These are phyloP conservation scores for Drosophila neutralis DNA, from an alignment of 2,888 invertebrate species.

Conservation along the genomic window DNA sequence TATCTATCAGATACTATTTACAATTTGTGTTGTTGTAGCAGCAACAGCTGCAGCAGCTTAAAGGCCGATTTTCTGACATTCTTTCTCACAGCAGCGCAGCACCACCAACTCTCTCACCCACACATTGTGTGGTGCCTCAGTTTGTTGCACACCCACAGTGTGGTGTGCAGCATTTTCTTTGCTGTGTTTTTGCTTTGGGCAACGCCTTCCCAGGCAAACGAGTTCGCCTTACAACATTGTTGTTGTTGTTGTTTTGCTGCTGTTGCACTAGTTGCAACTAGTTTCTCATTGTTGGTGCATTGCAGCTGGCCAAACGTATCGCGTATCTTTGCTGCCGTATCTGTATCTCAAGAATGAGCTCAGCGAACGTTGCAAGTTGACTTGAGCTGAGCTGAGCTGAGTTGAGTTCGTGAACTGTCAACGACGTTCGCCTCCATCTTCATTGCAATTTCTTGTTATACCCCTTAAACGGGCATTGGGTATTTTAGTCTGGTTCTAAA, in stretches of 20 bases:
- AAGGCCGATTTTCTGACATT: slow-evolving; percentile 54
- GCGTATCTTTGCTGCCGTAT: slow-evolving; percentile 64
- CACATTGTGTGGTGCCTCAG: slow-evolving; percentile 30
- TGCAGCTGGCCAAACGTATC: slow-evolving; percentile 66
- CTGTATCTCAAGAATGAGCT: slow-evolving; percentile 70
- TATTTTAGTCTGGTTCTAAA: background rate
- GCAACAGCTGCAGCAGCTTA: slow-evolving; percentile 39
- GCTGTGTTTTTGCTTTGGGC: slow-evolving; percentile 43
- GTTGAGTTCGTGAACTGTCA: slow-evolving; percentile 76
- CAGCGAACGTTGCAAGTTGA: slow-evolving; percentile 41
- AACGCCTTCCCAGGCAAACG: slow-evolving; percentile 59
- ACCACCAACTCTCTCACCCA: slow-evolving; percentile 36
- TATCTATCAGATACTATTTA: slow-evolving; percentile 54
- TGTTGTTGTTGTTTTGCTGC: slow-evolving; percentile 17
- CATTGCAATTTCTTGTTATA: slow-evolving; percentile 35
- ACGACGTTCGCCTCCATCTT: slow-evolving; percentile 62
- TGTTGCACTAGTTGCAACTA: slow-evolving; percentile 77
- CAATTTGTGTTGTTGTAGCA: slow-evolving; percentile 18
- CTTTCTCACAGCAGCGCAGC: slow-evolving; percentile 52
- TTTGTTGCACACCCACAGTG: slow-evolving; percentile 24
- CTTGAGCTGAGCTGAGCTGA: slow-evolving; percentile 23
- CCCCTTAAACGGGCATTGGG: slow-evolving; percentile 1
- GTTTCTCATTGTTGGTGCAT: slow-evolving; percentile 61
- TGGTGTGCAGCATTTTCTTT: slow-evolving; percentile 30
- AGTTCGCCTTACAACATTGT: slow-evolving; percentile 36